Percentiles rank a stretch among this genome's conserved stretches.
Evolutionary conservation across 2,888 invertebrate species (phyloP).

Genomic region (Epinotia nisella): DNA sequence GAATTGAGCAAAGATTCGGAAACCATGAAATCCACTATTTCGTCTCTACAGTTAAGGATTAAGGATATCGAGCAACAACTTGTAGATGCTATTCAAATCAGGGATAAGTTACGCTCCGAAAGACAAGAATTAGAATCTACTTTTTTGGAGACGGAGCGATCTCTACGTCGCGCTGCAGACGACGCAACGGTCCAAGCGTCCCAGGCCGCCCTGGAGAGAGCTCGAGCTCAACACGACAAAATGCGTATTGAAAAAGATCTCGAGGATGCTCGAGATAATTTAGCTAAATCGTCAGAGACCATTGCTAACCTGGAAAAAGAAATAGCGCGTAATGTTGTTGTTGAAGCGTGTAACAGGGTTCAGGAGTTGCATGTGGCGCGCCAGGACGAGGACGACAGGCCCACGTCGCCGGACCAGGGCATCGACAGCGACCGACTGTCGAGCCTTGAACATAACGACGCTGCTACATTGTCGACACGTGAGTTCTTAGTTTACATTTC

Average conservation of each 20-base stretch:
- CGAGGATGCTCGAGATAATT: constrained; percentile 82
- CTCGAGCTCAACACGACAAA: constrained; percentile 89
- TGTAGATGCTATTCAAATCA: constrained; percentile 59
- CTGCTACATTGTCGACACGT: constrained; percentile 75
- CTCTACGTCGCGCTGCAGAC: constrained; percentile 88
- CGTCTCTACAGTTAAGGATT: constrained; percentile 61
- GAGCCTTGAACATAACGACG: constrained; percentile 85
- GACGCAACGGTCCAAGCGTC: constrained; percentile 90
- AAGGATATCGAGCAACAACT: constrained; percentile 68
- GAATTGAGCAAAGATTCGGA: constrained; percentile 65
- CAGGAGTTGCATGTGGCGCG: constrained; percentile 57
- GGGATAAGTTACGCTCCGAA: constrained; percentile 68
- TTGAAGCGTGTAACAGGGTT: constrained; percentile 64
- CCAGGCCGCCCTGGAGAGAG: constrained; percentile 89
- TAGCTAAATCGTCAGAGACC: constrained; percentile 64
- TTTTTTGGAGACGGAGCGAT: constrained; percentile 80
- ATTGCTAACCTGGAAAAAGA: constrained; percentile 76
- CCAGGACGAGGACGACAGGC: constrained; percentile 67
- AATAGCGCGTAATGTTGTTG: constrained; percentile 72
- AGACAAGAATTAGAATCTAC: constrained; percentile 73
- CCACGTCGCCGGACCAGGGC: constrained; percentile 93
- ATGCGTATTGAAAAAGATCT: constrained; percentile 87
- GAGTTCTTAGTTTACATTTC: constrained; percentile 55
- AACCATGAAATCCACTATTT: constrained; percentile 58
- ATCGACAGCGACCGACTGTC: constrained; percentile 92